Conservation (phyloP, 2,888 invertebrate genomes). For the Monochamus alternatus region DNA sequence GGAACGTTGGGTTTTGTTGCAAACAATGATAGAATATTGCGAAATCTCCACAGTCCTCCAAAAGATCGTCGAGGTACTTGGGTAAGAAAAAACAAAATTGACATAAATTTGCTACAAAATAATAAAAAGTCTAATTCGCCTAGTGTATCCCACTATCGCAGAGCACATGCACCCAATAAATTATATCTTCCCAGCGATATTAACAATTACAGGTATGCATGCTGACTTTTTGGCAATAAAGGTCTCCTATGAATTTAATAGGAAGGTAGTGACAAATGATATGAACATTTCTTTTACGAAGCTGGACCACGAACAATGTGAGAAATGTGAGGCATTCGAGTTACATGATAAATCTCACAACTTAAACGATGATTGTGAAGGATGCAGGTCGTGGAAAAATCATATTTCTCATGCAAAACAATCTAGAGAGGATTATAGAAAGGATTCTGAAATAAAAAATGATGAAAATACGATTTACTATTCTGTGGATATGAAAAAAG, state of each 20-base stretch:
- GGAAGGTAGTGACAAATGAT: neutral
- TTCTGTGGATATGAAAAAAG: conserved; percentile 30
- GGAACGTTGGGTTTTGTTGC: neutral
- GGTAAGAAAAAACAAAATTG: conserved; percentile 1
- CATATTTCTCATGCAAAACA: neutral
- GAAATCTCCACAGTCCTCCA: neutral
- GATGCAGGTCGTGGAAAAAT: neutral
- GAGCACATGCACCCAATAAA: conserved; percentile 10
- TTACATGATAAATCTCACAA: neutral
- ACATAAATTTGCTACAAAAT: neutral
- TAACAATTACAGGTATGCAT: neutral
- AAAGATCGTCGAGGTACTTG: conserved; percentile 12
- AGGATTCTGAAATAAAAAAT: neutral
- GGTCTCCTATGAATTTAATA: conserved; percentile 19
- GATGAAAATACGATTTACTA: neutral
- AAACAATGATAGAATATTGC: neutral
- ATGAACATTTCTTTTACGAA: neutral
- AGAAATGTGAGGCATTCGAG: conserved; percentile 1
- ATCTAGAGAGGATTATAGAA: conserved; percentile 7
- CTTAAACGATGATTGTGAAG: neutral
- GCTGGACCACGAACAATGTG: neutral
- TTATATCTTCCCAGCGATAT: conserved; percentile 11
- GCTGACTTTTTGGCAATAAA: neutral
- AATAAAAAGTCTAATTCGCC: neutral
- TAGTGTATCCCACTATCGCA: conserved; percentile 13